phyloP scores from a whole-genome alignment of 2,113 vertebrate species.

The Coptodon rendalli region DNA sequence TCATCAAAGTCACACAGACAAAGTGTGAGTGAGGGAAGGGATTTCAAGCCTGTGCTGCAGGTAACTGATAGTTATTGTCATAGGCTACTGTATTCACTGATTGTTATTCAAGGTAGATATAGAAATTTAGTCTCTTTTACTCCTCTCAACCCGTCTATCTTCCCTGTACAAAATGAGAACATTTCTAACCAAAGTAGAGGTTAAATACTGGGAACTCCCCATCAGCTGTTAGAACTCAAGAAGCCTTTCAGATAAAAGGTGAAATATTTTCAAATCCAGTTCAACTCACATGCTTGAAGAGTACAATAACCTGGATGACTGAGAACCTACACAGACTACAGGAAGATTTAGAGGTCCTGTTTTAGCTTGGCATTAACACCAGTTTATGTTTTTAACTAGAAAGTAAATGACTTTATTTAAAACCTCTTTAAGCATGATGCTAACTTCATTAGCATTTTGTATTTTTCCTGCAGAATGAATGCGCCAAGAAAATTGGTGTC shows the following conservation, averaged over 20 bases:
- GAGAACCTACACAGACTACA: background rate
- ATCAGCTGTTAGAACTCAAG: background rate
- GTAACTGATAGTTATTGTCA: background rate
- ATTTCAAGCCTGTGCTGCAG: background rate
- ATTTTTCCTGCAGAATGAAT: constrained; percentile 57
- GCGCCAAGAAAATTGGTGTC: constrained; percentile 51
- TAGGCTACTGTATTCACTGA: background rate
- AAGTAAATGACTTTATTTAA: background rate
- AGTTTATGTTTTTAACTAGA: background rate
- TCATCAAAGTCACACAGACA: background rate
- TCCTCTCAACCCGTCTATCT: background rate
- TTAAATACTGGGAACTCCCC: background rate
- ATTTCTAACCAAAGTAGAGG: background rate
- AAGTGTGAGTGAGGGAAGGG: background rate
- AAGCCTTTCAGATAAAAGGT: background rate
- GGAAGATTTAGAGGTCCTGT: background rate
- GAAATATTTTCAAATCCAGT: background rate
- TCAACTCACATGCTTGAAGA: background rate
- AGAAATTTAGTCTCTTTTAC: background rate
- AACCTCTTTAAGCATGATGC: background rate
- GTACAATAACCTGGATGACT: background rate
- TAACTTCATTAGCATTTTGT: background rate
- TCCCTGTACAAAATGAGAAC: background rate
- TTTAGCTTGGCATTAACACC: background rate
- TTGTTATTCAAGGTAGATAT: background rate